Evolutionary conservation across 2,797 vertebrate species (phyloP).

Genomic region (Acestrorhynchus altus): DNA sequence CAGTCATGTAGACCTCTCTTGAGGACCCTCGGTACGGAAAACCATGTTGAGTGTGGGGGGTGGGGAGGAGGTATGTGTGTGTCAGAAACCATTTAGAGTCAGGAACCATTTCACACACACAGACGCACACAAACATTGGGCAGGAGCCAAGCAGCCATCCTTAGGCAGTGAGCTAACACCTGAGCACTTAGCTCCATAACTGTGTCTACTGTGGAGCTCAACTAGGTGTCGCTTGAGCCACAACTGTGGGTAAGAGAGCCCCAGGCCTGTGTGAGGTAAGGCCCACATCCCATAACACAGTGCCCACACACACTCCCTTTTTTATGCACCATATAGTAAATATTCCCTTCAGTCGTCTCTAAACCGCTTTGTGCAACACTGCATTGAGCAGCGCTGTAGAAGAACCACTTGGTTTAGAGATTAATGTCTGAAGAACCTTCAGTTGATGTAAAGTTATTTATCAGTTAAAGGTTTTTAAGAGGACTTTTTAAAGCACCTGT

Average conservation of each 20-base stretch:
- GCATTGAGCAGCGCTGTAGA: background rate
- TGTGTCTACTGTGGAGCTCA: constrained; percentile 50
- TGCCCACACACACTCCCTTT: background rate
- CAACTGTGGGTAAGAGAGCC: background rate
- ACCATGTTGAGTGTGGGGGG: constrained; percentile 3
- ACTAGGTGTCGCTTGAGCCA: constrained; percentile 63
- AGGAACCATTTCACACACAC: constrained; percentile 36
- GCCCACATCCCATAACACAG: background rate
- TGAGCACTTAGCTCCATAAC: constrained; percentile 76
- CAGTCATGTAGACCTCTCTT: constrained; percentile 44
- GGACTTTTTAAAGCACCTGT: too few species aligned
- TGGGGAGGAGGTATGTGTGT: background rate
- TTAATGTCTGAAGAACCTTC: too few species aligned
- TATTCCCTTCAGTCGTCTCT: background rate
- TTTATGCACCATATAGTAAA: background rate
- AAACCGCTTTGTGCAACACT: background rate
- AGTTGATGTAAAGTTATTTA: too few species aligned
- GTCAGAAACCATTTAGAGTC: constrained; percentile 25
- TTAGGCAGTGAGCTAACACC: constrained; percentile 70
- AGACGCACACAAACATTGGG: constrained; percentile 28
- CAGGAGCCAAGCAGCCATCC: constrained; percentile 64
- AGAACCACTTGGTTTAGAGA: too few species aligned
- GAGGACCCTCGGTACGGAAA: constrained; percentile 20
- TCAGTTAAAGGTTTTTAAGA: too few species aligned
- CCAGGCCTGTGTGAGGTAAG: constrained; percentile 10